phyloP scores from a whole-genome alignment of 2,888 invertebrate genomes.

The Drosophila subquinaria region DNA sequence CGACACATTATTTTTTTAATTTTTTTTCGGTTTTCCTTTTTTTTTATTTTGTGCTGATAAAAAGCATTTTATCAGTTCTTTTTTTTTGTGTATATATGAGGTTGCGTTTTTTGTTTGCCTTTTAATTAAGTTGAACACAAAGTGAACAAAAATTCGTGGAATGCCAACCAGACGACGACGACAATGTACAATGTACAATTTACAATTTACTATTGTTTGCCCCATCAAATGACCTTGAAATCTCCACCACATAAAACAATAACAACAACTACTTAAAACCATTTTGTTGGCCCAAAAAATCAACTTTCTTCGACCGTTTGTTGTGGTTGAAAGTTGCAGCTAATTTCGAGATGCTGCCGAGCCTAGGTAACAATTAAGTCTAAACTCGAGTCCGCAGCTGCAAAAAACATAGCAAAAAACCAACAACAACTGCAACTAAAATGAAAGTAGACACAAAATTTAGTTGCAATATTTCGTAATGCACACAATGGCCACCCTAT shows the following conservation, averaged over 20 bases:
- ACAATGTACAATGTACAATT: constrained; percentile 35
- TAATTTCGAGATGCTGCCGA: constrained; percentile 52
- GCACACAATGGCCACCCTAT: constrained; percentile 56
- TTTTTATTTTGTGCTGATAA: constrained; percentile 60
- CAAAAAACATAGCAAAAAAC: background rate
- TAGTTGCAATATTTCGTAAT: constrained; percentile 72
- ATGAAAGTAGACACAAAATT: constrained; percentile 74
- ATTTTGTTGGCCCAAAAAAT: constrained; percentile 39
- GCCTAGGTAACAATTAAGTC: constrained; percentile 57
- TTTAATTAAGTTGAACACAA: constrained; percentile 77
- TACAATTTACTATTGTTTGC: constrained; percentile 59
- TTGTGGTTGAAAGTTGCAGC: constrained; percentile 55
- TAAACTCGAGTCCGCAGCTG: constrained; percentile 44
- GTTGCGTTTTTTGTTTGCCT: constrained; percentile 73
- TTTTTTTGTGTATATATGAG: constrained; percentile 48
- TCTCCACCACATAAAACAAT: constrained; percentile 9
- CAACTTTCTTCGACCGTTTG: constrained; percentile 54
- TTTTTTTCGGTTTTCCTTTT: constrained; percentile 29
- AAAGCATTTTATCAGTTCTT: constrained; percentile 67
- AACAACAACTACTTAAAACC: constrained; percentile 17
- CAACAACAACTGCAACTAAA: constrained; percentile 33
- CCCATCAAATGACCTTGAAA: constrained; percentile 52
- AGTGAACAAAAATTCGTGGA: constrained; percentile 53
- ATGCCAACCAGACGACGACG: constrained; percentile 29
- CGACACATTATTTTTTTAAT: constrained; percentile 39